Conservation (phyloP, 2,113 vertebrate species). For the Scomber japonicus region DNA sequence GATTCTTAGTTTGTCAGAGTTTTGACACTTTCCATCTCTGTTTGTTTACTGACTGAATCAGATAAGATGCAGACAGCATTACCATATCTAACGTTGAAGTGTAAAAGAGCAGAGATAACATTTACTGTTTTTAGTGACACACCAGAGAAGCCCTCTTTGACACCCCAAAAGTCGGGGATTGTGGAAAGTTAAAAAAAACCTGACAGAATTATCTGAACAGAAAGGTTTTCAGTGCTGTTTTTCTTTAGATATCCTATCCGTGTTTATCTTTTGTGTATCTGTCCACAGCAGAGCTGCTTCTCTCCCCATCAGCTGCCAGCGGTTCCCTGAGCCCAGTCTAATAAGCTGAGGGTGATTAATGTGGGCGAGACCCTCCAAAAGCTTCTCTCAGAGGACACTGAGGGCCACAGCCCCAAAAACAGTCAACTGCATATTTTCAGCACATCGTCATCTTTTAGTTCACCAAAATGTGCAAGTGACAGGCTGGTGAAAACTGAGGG, state of each 20-base stretch:
- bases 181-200: slow-evolving; percentile 40
- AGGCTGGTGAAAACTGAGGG: slow-evolving; percentile 46
- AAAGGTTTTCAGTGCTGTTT: slow-evolving; percentile 41
- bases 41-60: slow-evolving; percentile 29
- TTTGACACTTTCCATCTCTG: slow-evolving; percentile 6
- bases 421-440: slow-evolving; percentile 69
- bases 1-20: not conserved
- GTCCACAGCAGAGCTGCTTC: slow-evolving; percentile 29
- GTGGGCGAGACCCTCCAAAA: slow-evolving; percentile 66
- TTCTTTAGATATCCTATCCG: slow-evolving; percentile 47
- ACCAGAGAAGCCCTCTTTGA: slow-evolving; percentile 18
- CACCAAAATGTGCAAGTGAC: slow-evolving; percentile 54
- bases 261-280: slow-evolving; percentile 29
- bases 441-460: slow-evolving; percentile 58
- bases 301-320: slow-evolving; percentile 37
- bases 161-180: slow-evolving; percentile 10
- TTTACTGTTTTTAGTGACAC: slow-evolving; percentile 27
- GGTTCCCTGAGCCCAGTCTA: slow-evolving; percentile 48
- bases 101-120: slow-evolving; percentile 25
- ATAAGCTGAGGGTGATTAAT: slow-evolving; percentile 70
- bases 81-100: slow-evolving; percentile 27
- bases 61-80: slow-evolving; percentile 27
- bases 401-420: slow-evolving; percentile 48
- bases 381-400: slow-evolving; percentile 49
- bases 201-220: slow-evolving; percentile 42